Percentiles rank a stretch among this genome's conserved stretches.
phyloP scores from a whole-genome alignment of 2,113 vertebrate species.

The Paraplagusia blochii region DNA sequence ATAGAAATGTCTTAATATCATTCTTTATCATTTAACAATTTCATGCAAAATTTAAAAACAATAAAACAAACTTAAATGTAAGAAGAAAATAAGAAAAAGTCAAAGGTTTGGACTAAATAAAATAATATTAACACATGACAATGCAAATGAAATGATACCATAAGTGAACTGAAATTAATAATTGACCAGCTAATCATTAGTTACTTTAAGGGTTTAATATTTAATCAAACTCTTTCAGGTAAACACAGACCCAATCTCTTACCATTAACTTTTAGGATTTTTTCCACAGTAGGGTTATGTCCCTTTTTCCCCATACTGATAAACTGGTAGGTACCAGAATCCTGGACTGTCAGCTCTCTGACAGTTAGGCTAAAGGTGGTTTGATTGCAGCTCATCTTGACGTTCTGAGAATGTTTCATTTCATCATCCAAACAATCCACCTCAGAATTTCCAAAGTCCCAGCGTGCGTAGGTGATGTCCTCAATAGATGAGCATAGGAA shows the following conservation, averaged over 20 bases:
- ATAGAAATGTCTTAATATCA: too few relatives aligned
- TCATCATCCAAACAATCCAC: accelerated
- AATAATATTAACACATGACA: too few relatives aligned
- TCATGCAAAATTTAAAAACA: too few relatives aligned
- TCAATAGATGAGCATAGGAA: background rate
- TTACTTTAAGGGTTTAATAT: too few relatives aligned
- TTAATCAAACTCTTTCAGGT: too few relatives aligned
- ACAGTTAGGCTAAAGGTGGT: slow-evolving; percentile 38
- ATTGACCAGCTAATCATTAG: too few relatives aligned
- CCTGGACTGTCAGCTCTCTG: slow-evolving; percentile 11
- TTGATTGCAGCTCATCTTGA: background rate
- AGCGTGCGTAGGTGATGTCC: accelerated
- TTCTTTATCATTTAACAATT: too few relatives aligned
- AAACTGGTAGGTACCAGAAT: slow-evolving; percentile 41
- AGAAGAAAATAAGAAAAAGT: too few relatives aligned
- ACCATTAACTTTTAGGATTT: slow-evolving; percentile 56
- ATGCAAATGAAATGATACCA: too few relatives aligned
- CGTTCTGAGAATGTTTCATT: background rate
- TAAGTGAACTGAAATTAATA: too few relatives aligned
- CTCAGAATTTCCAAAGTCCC: background rate
- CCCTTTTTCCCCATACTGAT: accelerated
- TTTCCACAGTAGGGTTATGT: accelerated
- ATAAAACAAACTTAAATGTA: too few relatives aligned
- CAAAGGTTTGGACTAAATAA: too few relatives aligned
- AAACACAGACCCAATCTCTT: background rate